Evolutionary conservation across 2,888 invertebrate genomes (phyloP), one percentile per base, ranked within the genome.

Genomic region (Spicauda simplicius): DNA sequence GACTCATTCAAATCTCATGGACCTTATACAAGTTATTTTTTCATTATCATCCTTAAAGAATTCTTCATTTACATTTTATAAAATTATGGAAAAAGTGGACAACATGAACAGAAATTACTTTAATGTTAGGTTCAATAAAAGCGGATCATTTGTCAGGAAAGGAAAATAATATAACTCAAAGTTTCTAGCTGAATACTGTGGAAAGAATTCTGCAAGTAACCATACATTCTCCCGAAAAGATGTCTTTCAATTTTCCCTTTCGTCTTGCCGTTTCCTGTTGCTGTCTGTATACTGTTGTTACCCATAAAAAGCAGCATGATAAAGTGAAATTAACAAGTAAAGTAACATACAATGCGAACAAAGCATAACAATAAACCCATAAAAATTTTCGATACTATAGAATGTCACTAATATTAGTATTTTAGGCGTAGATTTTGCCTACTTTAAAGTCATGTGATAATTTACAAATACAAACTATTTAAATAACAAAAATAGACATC

Each of bases 241-340:
- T 96, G 94, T 97, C 96, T 95, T 96, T 96, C 93, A 97, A 95
- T 95, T 96, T 96, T 92, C 96, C 96, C 94, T 96, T 96, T 95
- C 96, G 96, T 95, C 96, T 96, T 89, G 95, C 95, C 86, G 94
- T 94, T 93, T 96, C 96, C 93, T 96, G 96, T 91, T 96, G 96
- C 93, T 95, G 95, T 94, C 96, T 96, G 95, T 95, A 95, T 93
- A 95, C 96, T 96, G 95, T 94, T 94, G 94, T 94, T 93, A 94
- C 89, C 94, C 94, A 93, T 94, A 91, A 93, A 93, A 94, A 94
- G 95, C 94, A 95, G 95, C 95, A 94, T 94, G 91, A 88, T 89
- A 91, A 91, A 91, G 88, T 91, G 84, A 92, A 92, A 91, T 91
- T 88, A 90, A 90, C 84, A 91, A 93, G 90, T 91, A 85, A 87